phyloP scores from a whole-genome alignment of 2,888 invertebrate species.

The Cephus spinipes region DNA sequence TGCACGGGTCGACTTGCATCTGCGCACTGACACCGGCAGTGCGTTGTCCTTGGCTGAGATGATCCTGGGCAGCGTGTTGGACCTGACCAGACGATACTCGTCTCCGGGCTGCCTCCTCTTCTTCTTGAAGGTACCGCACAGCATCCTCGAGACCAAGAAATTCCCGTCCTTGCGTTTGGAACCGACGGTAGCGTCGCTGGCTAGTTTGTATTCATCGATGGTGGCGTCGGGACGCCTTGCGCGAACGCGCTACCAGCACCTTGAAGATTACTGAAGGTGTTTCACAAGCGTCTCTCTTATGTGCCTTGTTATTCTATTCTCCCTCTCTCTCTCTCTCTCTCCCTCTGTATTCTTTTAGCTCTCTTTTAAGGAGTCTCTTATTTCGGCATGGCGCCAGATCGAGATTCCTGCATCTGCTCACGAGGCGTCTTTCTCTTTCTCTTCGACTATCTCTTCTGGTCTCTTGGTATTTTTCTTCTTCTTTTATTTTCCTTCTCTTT shows the following conservation, averaged over 20 bases:
- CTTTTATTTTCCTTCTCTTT: constrained; percentile 19
- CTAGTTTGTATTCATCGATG: not conserved
- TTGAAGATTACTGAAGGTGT: not conserved
- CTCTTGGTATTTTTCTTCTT: constrained; percentile 3
- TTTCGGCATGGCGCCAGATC: constrained; percentile 55
- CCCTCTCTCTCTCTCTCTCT: constrained; percentile 15
- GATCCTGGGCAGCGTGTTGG: constrained; percentile 46
- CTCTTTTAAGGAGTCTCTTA: constrained; percentile 27
- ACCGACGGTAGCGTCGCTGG: not conserved
- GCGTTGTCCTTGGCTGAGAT: constrained; percentile 40
- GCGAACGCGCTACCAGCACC: not conserved
- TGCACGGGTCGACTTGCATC: constrained; percentile 38
- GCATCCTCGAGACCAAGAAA: constrained; percentile 38
- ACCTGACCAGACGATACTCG: constrained; percentile 56
- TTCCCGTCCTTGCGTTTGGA: not conserved
- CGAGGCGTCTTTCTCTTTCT: constrained; percentile 28
- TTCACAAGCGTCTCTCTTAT: constrained; percentile 20
- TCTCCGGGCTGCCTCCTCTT: constrained; percentile 50
- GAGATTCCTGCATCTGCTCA: constrained; percentile 63
- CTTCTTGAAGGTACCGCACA: constrained; percentile 57
- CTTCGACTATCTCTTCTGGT: constrained; percentile 15
- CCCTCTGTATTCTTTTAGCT: not conserved
- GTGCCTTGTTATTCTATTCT: constrained; percentile 23
- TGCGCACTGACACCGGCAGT: constrained; percentile 34
- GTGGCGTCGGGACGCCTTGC: not conserved